These are phyloP conservation scores for Prochilodus magdalenae DNA, from an alignment of 2,113 vertebrate species.

Conservation along the genomic window DNA sequence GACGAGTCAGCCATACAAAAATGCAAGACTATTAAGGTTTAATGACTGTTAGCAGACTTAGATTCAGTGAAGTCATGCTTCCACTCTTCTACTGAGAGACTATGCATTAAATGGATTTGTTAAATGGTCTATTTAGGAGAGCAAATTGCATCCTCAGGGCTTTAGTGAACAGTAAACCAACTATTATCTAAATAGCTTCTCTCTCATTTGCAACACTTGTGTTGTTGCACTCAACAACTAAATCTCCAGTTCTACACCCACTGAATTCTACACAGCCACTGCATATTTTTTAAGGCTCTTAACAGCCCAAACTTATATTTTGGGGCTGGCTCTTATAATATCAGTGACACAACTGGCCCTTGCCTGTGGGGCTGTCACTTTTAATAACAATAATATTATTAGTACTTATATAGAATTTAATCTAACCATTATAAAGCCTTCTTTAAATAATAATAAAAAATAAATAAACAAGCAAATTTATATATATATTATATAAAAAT, in stretches of 20 bases:
- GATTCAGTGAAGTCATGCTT: background rate
- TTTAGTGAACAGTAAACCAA: constrained; percentile 31
- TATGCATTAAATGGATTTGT: constrained; percentile 25
- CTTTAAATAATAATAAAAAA: no score
- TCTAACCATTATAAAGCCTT: no score
- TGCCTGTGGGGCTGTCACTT: background rate
- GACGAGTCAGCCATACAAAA: background rate
- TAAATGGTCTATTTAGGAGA: constrained; percentile 41
- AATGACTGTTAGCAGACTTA: constrained; percentile 16
- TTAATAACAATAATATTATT: no score
- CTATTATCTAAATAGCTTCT: constrained; percentile 33
- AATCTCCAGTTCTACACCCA: background rate
- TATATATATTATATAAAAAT: no score
- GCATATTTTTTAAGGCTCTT: no score
- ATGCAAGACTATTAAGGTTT: constrained; percentile 3
- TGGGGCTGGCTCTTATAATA: background rate
- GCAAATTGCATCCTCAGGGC: constrained; percentile 35
- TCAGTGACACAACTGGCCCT: background rate
- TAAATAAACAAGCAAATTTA: no score
- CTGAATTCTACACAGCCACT: no score
- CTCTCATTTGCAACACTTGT: constrained; percentile 22
- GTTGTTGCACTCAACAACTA: background rate
- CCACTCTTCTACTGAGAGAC: constrained; percentile 15
- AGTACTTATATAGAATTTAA: no score
- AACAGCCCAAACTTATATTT: constrained; percentile 13